Evolutionary conservation across 2,888 invertebrate genomes (phyloP).

Genomic region (Calephelis perditalis): DNA sequence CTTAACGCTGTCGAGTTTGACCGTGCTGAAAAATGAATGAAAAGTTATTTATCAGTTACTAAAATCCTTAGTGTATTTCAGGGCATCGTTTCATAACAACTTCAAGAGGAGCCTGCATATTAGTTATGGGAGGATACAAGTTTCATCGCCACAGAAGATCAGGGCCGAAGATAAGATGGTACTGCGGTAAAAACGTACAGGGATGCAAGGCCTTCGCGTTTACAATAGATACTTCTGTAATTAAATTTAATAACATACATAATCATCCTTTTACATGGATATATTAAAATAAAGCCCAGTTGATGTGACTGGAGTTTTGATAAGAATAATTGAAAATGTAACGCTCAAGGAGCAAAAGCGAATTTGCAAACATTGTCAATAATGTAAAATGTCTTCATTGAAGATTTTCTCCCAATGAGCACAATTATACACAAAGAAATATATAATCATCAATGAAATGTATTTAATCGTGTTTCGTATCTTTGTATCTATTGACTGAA

Average conservation of each 20-base stretch:
- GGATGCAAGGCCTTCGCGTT: conserved; percentile 32
- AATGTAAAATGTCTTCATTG: background rate
- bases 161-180: conserved; percentile 29
- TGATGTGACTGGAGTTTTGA: background rate
- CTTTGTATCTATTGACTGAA: no score
- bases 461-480: no score
- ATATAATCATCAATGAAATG: background rate
- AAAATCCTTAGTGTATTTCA: conserved; percentile 7
- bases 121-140: conserved; percentile 35
- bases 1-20: no score
- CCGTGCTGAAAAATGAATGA: background rate
- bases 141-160: conserved; percentile 26
- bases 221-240: conserved; percentile 20
- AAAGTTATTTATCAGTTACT: background rate
- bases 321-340: background rate
- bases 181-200: conserved; percentile 23
- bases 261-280: conserved; percentile 20
- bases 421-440: no score
- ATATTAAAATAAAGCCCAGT: background rate
- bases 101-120: conserved; percentile 27
- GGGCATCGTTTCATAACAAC: conserved; percentile 21
- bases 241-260: conserved; percentile 21
- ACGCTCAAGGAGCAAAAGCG: no score
- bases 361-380: background rate
- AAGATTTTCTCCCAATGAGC: no score